Evolutionary conservation across 2,797 vertebrate species (phyloP), one percentile per base, ranked within the genome.

Genomic region (Rhinophrynus dorsalis): DNA sequence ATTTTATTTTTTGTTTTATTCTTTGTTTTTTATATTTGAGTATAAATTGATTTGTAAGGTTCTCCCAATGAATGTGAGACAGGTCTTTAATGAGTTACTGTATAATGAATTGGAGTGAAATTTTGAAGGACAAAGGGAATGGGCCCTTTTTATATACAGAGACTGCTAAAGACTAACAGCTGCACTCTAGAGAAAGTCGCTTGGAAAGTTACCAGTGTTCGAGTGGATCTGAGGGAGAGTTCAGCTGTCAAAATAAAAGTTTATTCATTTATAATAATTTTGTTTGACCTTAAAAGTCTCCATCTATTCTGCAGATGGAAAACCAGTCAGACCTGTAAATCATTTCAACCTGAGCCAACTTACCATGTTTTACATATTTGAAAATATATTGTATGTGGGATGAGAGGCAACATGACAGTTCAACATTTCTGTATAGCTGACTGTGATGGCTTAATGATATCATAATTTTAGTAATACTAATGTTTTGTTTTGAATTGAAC

Each of bases 211-310:
- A 30, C 33, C 66, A 68, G 37, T 42, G 56, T 17, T 62, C 30
- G 12, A 20, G 15, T 23, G 29, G 15, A 29, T 32, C 45, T 45
- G 12, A 18, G 23, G 12, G 18, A 69, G 56, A 71, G 68, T 71
- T 63, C 51, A 71, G 13, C 59, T 72, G 60, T 64, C 60, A 64
- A 40, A 50, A 57, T 38, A 15, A n/a, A 55, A 45, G 10, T 38
- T 51, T 45, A 12, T 20, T 29, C 17, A 44, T 44, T 44, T 60
- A 26, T 24, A 58, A 58, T 7, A 44, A 37, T 61, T 26, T 24
- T 62, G 51, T 56, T 56, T 51, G 68, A 51, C 68, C 68, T 64
- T 64, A 72, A 72, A 72, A 48, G 24, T 35, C 60, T 50, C 51
- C 27, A 23, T 54, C 18, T 8, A 33, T 17, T 10, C 10, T 57